Evolutionary conservation across 2,797 vertebrate genomes (phyloP).

Genomic region (Dendrocincla tyrannina): DNA sequence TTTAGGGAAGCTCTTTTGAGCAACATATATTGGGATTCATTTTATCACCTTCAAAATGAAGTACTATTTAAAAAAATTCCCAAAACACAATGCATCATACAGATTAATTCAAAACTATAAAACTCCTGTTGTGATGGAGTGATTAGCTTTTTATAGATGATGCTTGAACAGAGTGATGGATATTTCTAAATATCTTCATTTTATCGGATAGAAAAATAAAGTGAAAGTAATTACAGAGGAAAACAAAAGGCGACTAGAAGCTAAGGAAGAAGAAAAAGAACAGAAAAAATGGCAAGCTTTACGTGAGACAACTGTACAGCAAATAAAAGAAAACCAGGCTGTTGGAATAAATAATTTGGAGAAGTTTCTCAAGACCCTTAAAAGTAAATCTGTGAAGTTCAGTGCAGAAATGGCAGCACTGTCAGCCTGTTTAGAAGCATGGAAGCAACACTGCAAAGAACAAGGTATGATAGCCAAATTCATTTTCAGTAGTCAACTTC

Average conservation of each 20-base stretch:
- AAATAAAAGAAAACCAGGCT: conserved; percentile 43
- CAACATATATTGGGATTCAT: not conserved
- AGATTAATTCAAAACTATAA: not conserved
- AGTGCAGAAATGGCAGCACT: conserved; percentile 37
- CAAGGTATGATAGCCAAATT: conserved; percentile 9
- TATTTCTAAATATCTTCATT: not conserved
- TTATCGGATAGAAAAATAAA: conserved; percentile 39
- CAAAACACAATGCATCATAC: not conserved
- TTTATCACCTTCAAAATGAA: not conserved
- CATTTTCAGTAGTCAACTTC: not conserved
- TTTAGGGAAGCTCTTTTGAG: not conserved
- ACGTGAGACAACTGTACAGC: not conserved
- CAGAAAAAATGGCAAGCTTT: conserved; percentile 51
- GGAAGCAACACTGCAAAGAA: conserved; percentile 47
- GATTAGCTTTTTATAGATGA: not conserved
- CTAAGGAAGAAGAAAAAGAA: conserved; percentile 52
- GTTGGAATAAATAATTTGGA: conserved; percentile 54
- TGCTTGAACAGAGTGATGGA: not conserved
- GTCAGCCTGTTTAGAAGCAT: conserved; percentile 23
- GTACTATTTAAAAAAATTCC: not conserved
- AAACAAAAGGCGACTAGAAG: conserved; percentile 26
- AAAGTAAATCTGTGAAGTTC: conserved; percentile 58
- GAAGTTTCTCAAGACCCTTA: conserved; percentile 44
- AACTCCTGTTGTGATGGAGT: not conserved
- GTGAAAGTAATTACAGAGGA: conserved; percentile 43